Conservation (phyloP, 2,797 vertebrate genomes). For the Chelon auratus region DNA sequence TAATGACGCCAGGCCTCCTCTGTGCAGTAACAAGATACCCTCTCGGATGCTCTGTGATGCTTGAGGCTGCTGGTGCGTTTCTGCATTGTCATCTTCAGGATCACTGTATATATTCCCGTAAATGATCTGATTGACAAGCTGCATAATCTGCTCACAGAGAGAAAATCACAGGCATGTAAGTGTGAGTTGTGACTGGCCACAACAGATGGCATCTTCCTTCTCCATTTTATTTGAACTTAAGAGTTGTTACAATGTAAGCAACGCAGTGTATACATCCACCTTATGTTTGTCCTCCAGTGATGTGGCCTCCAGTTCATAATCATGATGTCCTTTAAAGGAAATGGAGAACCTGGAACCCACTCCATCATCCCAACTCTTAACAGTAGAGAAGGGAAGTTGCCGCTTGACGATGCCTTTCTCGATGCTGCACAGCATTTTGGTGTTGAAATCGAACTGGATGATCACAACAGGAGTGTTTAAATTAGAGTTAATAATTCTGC, state of each 20-base stretch:
- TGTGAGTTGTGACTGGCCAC: no score
- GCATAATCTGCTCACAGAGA: conserved; percentile 78
- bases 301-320: conserved; percentile 85
- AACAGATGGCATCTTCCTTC: neutral
- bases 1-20: conserved; percentile 75
- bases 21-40: conserved; percentile 82
- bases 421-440: conserved; percentile 86
- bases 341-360: conserved; percentile 80
- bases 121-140: conserved; percentile 85
- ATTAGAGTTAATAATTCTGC: no score
- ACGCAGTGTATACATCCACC: conserved; percentile 54
- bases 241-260: no score
- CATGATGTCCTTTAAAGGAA: conserved; percentile 80
- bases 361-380: conserved; percentile 84
- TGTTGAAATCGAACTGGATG: conserved; percentile 85
- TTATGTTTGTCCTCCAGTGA: conserved; percentile 85
- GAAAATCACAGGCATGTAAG: neutral
- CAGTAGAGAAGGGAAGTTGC: conserved; percentile 82
- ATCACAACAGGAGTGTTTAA: neutral
- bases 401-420: conserved; percentile 87
- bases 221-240: neutral
- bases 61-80: conserved; percentile 37
- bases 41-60: conserved; percentile 68
- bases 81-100: conserved; percentile 33
- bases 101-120: conserved; percentile 80